Percentiles rank a stretch among this genome's conserved stretches.
phyloP scores from a whole-genome alignment of 2,888 invertebrate genomes.

The Caenorhabditis doughertyi region DNA sequence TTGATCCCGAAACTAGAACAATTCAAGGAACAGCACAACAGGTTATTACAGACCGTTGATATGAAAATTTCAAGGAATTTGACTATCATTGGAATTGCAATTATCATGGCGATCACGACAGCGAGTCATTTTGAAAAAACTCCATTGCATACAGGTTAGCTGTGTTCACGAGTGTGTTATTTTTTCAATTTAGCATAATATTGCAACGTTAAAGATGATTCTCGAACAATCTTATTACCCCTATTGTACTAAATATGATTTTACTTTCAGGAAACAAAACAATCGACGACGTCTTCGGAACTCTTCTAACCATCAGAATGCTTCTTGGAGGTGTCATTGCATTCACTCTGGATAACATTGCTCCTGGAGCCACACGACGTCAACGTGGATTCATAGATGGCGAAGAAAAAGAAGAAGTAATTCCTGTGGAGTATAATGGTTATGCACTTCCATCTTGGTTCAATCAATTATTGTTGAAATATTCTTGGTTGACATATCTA shows the following conservation, averaged over 20 bases:
- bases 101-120: constrained; percentile 74
- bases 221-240: no score
- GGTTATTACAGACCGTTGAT: constrained; percentile 62
- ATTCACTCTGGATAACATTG: constrained; percentile 83
- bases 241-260: no score
- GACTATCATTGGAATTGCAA: constrained; percentile 76
- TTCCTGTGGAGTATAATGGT: constrained; percentile 32
- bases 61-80: constrained; percentile 72
- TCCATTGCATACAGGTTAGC: constrained; percentile 66
- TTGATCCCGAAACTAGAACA: constrained; percentile 30
- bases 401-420: neutral
- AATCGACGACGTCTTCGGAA: constrained; percentile 76
- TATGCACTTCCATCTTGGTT: constrained; percentile 47
- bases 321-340: constrained; percentile 84
- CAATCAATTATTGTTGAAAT: constrained; percentile 36
- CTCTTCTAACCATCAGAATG: constrained; percentile 79
- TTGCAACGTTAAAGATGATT: no score
- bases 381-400: constrained; percentile 54
- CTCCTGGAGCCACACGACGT: constrained; percentile 48
- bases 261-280: constrained; percentile 54
- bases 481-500: constrained; percentile 43
- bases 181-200: no score
- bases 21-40: constrained; percentile 15
- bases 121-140: constrained; percentile 71
- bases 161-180: no score